phyloP scores from a whole-genome alignment of 2,888 invertebrate species.

The Hirtodrosophila cameraria region DNA sequence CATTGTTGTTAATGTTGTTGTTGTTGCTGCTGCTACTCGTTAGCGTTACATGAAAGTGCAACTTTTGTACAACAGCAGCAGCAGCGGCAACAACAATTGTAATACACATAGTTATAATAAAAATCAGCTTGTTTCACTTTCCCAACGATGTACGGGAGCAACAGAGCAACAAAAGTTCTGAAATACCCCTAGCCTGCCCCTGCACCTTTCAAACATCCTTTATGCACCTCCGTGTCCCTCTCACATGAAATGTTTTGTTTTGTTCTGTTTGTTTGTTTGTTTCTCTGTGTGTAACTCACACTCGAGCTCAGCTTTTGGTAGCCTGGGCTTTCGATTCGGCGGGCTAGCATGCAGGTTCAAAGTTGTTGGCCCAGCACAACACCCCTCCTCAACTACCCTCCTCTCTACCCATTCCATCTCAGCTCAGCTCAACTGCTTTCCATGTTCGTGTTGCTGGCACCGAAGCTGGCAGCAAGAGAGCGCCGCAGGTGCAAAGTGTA shows the following conservation, averaged over 20 bases:
- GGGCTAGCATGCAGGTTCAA: conserved; percentile 73
- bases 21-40: conserved; percentile 54
- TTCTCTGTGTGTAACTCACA: conserved; percentile 44
- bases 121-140: conserved; percentile 70
- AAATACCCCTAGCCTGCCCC: conserved; percentile 1
- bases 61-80: conserved; percentile 64
- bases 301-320: conserved; percentile 36
- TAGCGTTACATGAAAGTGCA: conserved; percentile 74
- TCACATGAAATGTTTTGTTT: conserved; percentile 41
- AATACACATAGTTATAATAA: conserved; percentile 68
- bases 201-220: too few species aligned
- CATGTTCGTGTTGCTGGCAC: conserved; percentile 56
- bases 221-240: too few species aligned
- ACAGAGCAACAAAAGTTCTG: conserved; percentile 31
- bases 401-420: conserved; percentile 9
- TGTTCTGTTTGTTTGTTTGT: conserved; percentile 52
- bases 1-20: too few species aligned
- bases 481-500: conserved; percentile 76
- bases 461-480: conserved; percentile 44
- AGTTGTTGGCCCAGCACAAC: conserved; percentile 54
- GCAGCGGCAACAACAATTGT: conserved; percentile 53
- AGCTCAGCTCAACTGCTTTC: conserved; percentile 47
- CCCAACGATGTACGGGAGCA: conserved; percentile 32
- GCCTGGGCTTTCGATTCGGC: conserved; percentile 12
- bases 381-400: neutral